Evolutionary conservation across 2,888 invertebrate species (phyloP).

Genomic region (Agapostemon virescens): DNA sequence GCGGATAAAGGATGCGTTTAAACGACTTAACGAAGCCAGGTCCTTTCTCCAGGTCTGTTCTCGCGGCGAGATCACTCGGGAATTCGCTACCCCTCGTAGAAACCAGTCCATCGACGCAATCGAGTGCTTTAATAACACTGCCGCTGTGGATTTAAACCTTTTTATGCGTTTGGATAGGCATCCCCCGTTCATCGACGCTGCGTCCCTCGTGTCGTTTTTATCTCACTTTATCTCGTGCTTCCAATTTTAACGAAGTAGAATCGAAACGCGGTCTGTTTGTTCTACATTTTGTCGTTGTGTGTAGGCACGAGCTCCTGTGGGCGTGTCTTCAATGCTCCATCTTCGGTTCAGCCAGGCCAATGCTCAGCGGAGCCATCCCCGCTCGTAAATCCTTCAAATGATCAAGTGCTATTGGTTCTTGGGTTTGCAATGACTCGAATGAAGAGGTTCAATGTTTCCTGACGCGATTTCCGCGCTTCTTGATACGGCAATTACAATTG

Average conservation of each 20-base stretch:
- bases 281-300: too few species aligned
- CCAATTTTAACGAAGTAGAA: neutral
- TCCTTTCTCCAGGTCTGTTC: neutral
- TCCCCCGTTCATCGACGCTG: neutral
- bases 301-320: too few species aligned
- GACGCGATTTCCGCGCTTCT: too few species aligned
- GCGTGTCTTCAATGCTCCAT: neutral
- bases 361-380: too few species aligned
- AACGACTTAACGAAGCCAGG: neutral
- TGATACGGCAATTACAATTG: too few species aligned
- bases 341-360: too few species aligned
- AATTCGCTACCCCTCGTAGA: neutral
- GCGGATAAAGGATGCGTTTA: neutral
- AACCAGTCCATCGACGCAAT: neutral
- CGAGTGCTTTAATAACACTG: conserved; percentile 1
- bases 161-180: neutral
- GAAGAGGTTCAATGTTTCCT: too few species aligned
- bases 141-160: neutral
- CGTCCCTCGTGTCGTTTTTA: neutral
- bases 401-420: too few species aligned
- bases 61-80: conserved; percentile 1
- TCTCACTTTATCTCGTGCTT: neutral
- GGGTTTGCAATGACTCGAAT: too few species aligned
- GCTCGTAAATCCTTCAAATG: too few species aligned
- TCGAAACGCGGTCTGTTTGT: too few species aligned